phyloP scores from a whole-genome alignment of 2,797 vertebrate genomes.

The Arnoldichthys spilopterus region DNA sequence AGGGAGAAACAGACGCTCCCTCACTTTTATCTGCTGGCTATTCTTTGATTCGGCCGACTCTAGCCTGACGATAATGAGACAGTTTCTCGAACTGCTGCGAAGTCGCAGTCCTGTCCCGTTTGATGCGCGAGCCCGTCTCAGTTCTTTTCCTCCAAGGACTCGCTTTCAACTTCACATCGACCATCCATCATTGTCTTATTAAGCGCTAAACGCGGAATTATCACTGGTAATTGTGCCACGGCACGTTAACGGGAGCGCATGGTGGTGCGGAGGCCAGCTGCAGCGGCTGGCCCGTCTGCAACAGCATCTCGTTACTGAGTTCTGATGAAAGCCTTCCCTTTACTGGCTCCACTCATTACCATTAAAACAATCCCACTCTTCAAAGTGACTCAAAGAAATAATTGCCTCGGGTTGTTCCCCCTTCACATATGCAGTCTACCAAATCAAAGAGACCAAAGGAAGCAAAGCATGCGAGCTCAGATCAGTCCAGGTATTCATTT shows the following conservation, averaged over 20 bases:
- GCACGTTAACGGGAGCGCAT: conserved; percentile 24
- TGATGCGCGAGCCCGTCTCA: conserved; percentile 8
- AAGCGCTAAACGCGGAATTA: conserved; percentile 52
- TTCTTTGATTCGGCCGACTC: conserved; percentile 54
- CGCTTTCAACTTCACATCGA: conserved; percentile 46
- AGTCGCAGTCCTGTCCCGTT: conserved; percentile 35
- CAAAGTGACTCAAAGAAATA: conserved; percentile 50
- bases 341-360: conserved; percentile 48
- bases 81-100: conserved; percentile 28
- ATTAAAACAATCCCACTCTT: conserved; percentile 55
- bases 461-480: conserved; percentile 27
- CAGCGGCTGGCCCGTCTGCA: conserved; percentile 30
- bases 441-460: conserved; percentile 36
- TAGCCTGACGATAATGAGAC: conserved; percentile 53
- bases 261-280: conserved; percentile 46
- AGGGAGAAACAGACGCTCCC: conserved; percentile 38
- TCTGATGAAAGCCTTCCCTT: conserved; percentile 53
- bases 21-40: conserved; percentile 46
- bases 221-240: conserved; percentile 52
- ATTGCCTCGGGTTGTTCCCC: conserved; percentile 43
- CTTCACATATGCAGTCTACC: conserved; percentile 26
- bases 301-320: conserved; percentile 49
- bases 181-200: conserved; percentile 54
- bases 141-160: conserved; percentile 32
- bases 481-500: conserved; percentile 19